A percentile compares a stretch with the other conserved stretches of the same genome.
These are phyloP conservation scores for Rhabdophis nuchalis DNA, from an alignment of 2,797 vertebrate species.

Conservation along the genomic window DNA sequence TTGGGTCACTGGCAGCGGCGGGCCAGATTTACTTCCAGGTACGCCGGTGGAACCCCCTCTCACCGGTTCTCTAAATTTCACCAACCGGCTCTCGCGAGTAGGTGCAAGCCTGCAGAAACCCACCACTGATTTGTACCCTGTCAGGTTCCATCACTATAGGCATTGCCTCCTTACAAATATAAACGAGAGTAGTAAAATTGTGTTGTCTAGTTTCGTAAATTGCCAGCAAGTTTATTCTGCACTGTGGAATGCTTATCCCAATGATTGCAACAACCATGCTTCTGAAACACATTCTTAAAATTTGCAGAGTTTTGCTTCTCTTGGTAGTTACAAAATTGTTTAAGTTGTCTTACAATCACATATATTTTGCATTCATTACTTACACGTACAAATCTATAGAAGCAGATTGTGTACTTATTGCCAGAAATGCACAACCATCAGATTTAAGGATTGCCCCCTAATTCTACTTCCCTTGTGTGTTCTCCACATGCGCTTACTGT, in stretches of 20 bases:
- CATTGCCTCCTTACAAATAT: not conserved
- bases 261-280: not conserved
- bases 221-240: not conserved
- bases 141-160: not conserved
- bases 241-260: not conserved
- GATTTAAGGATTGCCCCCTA: not conserved
- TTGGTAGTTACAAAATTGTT: not conserved
- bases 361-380: not conserved
- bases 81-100: too few species aligned
- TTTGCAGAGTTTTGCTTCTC: not conserved
- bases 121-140: not conserved
- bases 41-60: too few species aligned
- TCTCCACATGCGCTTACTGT: not conserved
- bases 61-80: too few species aligned
- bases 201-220: not conserved
- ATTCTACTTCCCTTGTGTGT: not conserved
- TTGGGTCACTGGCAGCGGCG: too few species aligned
- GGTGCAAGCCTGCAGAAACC: too few species aligned
- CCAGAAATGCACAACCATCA: not conserved
- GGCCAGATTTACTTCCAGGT: too few species aligned
- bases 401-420: not conserved
- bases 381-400: not conserved
- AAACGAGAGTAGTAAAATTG: not conserved
- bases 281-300: not conserved
- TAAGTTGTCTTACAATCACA: not conserved